Evolutionary conservation across 2,797 vertebrate species (phyloP).

Genomic region (Gymnothorax javanicus): DNA sequence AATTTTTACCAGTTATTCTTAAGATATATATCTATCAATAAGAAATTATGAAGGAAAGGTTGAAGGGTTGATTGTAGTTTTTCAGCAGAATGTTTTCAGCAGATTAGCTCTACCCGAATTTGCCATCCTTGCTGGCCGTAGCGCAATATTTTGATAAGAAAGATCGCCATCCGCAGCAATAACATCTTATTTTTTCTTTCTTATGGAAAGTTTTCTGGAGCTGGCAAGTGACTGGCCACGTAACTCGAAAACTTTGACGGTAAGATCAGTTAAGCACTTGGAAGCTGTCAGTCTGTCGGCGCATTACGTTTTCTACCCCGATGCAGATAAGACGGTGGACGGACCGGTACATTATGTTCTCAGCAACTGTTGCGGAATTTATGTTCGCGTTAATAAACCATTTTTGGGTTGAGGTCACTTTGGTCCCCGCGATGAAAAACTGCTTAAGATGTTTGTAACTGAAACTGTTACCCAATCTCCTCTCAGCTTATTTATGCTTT

Average conservation of each 20-base stretch:
- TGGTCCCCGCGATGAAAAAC: no score
- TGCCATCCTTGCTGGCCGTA: background rate
- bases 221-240: background rate
- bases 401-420: no score
- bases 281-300: background rate
- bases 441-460: no score
- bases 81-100: no score
- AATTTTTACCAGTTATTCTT: no score
- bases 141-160: background rate
- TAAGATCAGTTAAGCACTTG: background rate
- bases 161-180: background rate
- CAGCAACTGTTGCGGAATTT: background rate
- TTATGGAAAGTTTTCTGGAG: background rate
- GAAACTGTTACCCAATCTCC: no score
- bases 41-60: no score
- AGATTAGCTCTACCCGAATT: background rate
- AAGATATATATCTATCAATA: no score
- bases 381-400: no score
- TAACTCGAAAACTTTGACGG: background rate
- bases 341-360: background rate
- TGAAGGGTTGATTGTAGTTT: no score
- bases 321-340: background rate
- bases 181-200: background rate
- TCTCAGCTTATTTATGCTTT: no score
- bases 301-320: background rate